phyloP scores from a whole-genome alignment of 2,797 vertebrate genomes.

The Scleropages formosus region DNA sequence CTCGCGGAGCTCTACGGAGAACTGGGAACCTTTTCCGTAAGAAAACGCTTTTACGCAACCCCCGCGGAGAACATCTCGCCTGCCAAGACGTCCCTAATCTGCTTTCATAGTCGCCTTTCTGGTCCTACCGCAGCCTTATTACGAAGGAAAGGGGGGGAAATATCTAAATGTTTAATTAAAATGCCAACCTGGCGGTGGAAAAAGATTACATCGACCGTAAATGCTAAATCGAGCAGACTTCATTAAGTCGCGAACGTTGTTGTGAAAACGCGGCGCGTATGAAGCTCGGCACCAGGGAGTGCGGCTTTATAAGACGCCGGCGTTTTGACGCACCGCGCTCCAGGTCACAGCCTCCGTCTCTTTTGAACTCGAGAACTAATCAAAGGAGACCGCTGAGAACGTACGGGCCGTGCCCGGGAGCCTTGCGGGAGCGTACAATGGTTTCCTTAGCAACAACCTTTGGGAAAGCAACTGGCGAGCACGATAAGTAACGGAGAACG shows the following conservation, averaged over 20 bases:
- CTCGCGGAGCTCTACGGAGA: too few species aligned
- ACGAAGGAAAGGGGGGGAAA: constrained; percentile 22
- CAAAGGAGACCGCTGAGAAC: neutral
- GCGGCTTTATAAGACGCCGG: constrained; percentile 5
- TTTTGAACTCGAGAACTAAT: neutral
- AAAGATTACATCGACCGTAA: constrained; percentile 28
- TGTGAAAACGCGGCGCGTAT: neutral
- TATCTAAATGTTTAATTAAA: constrained; percentile 29
- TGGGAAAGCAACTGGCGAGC: neutral
- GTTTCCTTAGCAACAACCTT: neutral
- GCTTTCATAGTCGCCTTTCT: constrained; percentile 64
- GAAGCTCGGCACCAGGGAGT: neutral
- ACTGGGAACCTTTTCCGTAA: neutral
- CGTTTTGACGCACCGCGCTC: neutral
- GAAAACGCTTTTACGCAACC: constrained; percentile 21
- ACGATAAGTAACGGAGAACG: neutral
- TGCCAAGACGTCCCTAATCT: constrained; percentile 47
- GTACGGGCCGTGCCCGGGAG: neutral
- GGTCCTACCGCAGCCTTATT: constrained; percentile 31
- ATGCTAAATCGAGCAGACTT: constrained; percentile 24
- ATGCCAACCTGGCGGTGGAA: constrained; percentile 13
- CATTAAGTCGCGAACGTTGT: constrained; percentile 15
- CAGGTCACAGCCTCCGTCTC: neutral
- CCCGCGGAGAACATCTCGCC: constrained; percentile 18
- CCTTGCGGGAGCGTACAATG: neutral